Base-by-base conservation (phyloP, 2,113 vertebrate genomes). In the Coreoperca whiteheadi region DNA sequence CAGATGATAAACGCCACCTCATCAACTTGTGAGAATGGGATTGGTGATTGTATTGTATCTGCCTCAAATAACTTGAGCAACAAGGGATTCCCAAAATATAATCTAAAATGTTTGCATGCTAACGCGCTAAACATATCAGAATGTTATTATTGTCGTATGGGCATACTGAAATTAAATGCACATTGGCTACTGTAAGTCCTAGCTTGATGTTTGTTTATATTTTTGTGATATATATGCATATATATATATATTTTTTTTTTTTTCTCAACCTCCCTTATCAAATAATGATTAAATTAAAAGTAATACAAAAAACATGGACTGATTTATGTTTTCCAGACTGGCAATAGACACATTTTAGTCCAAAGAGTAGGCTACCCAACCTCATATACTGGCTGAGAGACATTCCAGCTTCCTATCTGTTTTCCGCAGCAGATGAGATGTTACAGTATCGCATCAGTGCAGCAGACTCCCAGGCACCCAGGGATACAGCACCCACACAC, bases 391-490 rank as follows among this genome's bases (percentile, higher is more conserved):
- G 61, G 32, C 75, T 43, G 50, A 77, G 64, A 78, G 9, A 70
- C 57, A 63, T 64, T 69, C 56, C 81, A 67, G 67, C 74, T 77
- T 67, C 28, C 61, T 74, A 28, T 71, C 73, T 81, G 32, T 48
- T 70, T 50, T 68, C 57, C 79, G 54, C 73, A 84, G 53, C 66
- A 74, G 87, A 84, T 84, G 82, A 72, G 81, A 74, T 53, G 70
- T 67, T 87, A 28, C 79, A 79, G 79, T 81, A 78, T 84, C 56
- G 64, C 63, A 81, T 80, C 57, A 48, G 51, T 64, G 59, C 71
- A 68, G 77, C 75, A 63, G 77, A 82, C 79, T 82, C 70, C 41
- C 46, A 74, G 39, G 61, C 61, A 75, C n/a, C 46, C 37, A 32
- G 37, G 51, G 28, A 82, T 60, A 25, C 43, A 73, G 59, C 48